These are phyloP conservation scores for Artibeus jamaicensis DNA, from an alignment of 2,797 vertebrate species.

Conservation along the genomic window DNA sequence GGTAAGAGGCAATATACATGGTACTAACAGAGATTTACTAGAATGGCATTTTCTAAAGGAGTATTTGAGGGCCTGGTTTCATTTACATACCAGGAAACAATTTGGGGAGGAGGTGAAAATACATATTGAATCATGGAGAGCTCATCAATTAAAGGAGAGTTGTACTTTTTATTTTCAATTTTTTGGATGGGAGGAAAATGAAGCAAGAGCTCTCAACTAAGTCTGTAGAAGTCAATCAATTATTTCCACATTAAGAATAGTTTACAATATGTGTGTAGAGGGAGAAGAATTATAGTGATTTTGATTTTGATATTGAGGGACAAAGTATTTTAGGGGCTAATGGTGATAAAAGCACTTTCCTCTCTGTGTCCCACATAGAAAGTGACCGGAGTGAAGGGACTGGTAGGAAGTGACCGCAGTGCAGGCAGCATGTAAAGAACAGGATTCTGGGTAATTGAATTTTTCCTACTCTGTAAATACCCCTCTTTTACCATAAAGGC, in stretches of 20 bases:
- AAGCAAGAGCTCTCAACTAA: background rate
- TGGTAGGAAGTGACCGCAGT: conserved; percentile 52
- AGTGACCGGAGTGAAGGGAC: background rate
- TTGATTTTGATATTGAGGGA: background rate
- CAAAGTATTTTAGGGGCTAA: background rate
- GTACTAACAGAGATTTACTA: background rate
- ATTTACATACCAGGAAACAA: background rate
- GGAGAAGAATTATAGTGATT: background rate
- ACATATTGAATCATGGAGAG: background rate
- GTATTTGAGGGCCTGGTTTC: background rate
- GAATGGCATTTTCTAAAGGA: background rate
- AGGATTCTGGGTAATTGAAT: conserved; percentile 71
- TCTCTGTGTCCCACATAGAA: background rate
- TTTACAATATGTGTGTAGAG: background rate
- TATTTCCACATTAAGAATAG: background rate
- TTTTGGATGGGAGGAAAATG: background rate
- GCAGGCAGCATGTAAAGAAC: conserved; percentile 49
- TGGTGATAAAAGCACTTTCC: background rate
- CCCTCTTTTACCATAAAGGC: conserved; percentile 75
- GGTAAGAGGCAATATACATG: background rate
- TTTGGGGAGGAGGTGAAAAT: background rate
- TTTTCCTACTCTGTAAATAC: conserved; percentile 74
- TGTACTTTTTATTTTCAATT: background rate
- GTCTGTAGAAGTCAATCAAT: background rate
- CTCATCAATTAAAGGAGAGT: background rate